Base-by-base conservation (phyloP, 2,797 vertebrate species). In the Acanthis flammea region DNA sequence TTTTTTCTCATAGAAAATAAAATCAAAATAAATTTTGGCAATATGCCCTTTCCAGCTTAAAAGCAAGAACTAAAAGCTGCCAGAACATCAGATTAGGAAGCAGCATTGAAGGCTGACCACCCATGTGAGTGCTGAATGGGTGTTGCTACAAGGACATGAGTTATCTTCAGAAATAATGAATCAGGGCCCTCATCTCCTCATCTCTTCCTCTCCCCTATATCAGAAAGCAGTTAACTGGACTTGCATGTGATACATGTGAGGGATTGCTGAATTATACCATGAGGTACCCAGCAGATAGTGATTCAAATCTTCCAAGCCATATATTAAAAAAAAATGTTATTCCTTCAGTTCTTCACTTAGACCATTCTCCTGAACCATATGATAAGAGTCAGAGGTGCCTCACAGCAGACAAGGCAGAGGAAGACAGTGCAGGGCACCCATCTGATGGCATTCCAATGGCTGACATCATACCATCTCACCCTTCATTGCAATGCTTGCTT, bases 341-440 rank as follows among this genome's bases (percentile, higher is more conserved):
- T 37, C 50, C 79, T 95, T 73, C 79, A 99, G 99, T 99, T 96
- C 98, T 98, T 62, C 96, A 98, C 89, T 95, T 99, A 89, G 98
- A 99, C 70, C 97, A 96, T 95, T 98, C 98, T 67, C 95, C 82
- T 5, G 98, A 98, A 31, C 97, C 98, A 39, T 82, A 98, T 47
- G 98, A 98, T 75, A 75, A 96, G 79, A 98, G 97, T 92, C 47
- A 98, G 97, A 31, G 96, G 97, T 16, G 83, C 80, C 7, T 97
- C 97, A 37, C 24, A 37, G 24, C 24, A 62, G 94, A 91, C 30
- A 65, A 86, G 19, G 60, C 84, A 18, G 42, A 67, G 57, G 53
- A 94, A 37, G 71, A 75, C 86, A 87, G 19, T 2, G 14, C 22
- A 47, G 90, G 75, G 53, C 51, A 47, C 12, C 35, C 67, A 10